Evolutionary conservation across 2,888 invertebrate species (phyloP).

Genomic region (Drosophila demipolita): DNA sequence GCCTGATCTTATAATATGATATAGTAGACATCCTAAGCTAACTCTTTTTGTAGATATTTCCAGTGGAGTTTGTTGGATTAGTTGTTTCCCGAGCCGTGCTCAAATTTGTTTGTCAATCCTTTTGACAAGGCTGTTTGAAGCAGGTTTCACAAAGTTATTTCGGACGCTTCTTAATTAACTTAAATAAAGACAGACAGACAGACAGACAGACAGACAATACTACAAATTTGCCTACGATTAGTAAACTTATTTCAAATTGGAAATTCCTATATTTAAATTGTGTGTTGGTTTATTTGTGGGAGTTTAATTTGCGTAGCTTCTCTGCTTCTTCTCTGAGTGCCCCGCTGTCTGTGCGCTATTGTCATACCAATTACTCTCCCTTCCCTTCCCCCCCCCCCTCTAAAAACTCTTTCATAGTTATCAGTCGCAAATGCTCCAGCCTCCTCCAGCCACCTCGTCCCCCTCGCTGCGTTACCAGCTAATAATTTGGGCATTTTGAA

Average conservation of each 20-base stretch:
- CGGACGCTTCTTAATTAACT: not conserved
- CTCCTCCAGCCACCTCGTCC: not conserved
- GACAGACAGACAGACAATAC: no score
- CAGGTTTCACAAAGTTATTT: not conserved
- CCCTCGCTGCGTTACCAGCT: constrained; percentile 10
- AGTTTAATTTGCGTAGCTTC: not conserved
- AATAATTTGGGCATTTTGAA: constrained; percentile 38
- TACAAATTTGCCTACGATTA: not conserved
- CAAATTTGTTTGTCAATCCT: not conserved
- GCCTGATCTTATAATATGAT: not conserved
- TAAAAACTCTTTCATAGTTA: constrained; percentile 11
- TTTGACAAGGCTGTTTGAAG: not conserved
- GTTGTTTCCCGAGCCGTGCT: not conserved
- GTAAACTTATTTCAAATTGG: not conserved
- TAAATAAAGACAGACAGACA: not conserved
- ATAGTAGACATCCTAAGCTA: not conserved
- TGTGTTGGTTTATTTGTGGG: not conserved
- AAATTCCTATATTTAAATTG: not conserved
- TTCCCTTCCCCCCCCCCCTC: not conserved
- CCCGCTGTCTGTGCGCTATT: not conserved
- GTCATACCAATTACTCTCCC: not conserved
- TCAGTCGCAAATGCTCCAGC: not conserved
- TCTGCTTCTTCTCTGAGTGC: not conserved
- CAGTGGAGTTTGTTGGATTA: not conserved
- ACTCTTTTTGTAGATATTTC: not conserved